These are phyloP conservation scores for Sycon ciliatum DNA, from an alignment of 37 sponge, comb jelly and placozoan genomes.

Conservation along the genomic window DNA sequence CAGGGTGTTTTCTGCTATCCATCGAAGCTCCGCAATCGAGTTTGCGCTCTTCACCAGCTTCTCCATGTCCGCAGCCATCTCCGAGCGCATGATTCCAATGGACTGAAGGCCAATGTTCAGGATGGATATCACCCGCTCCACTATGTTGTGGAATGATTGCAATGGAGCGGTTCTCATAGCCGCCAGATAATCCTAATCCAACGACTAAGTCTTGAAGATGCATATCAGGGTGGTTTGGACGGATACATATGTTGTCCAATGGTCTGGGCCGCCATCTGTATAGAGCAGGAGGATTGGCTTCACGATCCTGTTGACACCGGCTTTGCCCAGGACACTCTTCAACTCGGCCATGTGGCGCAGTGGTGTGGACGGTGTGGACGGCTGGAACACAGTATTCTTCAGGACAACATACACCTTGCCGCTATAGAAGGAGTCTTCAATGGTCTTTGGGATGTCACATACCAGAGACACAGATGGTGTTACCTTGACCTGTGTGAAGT, in stretches of 20 bases:
- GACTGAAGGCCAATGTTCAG: conserved; percentile 26
- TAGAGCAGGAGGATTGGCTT: not conserved
- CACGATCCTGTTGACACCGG: not conserved
- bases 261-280: not conserved
- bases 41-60: not conserved
- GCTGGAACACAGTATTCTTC: conserved; percentile 39
- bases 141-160: not conserved
- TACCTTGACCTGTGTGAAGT: conserved; percentile 18
- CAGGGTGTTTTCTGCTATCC: too few species aligned
- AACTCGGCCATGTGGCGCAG: not conserved
- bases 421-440: conserved; percentile 35
- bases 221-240: not conserved
- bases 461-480: conserved; percentile 10
- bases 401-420: conserved; percentile 34
- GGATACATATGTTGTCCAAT: not conserved
- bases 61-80: conserved; percentile 12
- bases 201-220: not conserved
- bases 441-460: conserved; percentile 27
- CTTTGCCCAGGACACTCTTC: not conserved
- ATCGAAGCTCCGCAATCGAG: too few species aligned
- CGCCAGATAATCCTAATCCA: not conserved
- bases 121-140: not conserved
- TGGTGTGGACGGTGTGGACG: conserved; percentile 26
- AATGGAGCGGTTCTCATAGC: not conserved
- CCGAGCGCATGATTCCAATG: conserved; percentile 29